A percentile compares a stretch with the other conserved stretches of the same genome.
phyloP scores from a whole-genome alignment of 2,113 vertebrate genomes.

The Collichthys lucidus region DNA sequence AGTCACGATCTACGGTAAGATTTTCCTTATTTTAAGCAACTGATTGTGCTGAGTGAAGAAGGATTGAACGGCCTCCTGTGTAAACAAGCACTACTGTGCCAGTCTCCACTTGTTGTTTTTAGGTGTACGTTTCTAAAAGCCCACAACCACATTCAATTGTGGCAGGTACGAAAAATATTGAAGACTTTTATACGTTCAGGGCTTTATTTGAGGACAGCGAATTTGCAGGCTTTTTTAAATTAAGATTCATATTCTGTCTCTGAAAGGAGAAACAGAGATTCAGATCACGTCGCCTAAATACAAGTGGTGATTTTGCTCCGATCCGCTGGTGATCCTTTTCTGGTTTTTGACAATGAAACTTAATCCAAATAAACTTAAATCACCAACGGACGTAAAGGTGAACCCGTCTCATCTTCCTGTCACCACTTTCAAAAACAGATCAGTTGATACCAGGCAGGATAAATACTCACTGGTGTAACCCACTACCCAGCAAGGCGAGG shows the following conservation, averaged over 20 bases:
- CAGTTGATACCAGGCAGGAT: constrained; percentile 11
- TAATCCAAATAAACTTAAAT: background rate
- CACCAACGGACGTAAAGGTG: constrained; percentile 4
- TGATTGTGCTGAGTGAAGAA: background rate
- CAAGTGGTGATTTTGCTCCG: background rate
- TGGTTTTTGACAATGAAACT: background rate
- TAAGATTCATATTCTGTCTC: background rate
- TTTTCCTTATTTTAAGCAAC: background rate
- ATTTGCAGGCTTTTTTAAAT: background rate
- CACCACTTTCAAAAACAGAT: constrained; percentile 5
- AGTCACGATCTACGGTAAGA: background rate
- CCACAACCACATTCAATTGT: background rate
- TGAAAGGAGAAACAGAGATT: background rate
- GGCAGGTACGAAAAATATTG: background rate
- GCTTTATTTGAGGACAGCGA: too few species aligned
- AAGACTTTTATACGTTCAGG: too few species aligned
- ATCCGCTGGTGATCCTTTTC: background rate
- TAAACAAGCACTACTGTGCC: background rate
- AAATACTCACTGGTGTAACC: constrained; percentile 68
- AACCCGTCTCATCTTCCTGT: constrained; percentile 39
- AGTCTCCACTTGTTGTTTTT: background rate
- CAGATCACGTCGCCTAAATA: background rate
- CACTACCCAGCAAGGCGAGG: constrained; percentile 27
- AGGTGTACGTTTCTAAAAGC: background rate
- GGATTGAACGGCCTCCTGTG: background rate